Evolutionary conservation across 2,888 invertebrate species (phyloP).

Genomic region (Gryllus longicercus): DNA sequence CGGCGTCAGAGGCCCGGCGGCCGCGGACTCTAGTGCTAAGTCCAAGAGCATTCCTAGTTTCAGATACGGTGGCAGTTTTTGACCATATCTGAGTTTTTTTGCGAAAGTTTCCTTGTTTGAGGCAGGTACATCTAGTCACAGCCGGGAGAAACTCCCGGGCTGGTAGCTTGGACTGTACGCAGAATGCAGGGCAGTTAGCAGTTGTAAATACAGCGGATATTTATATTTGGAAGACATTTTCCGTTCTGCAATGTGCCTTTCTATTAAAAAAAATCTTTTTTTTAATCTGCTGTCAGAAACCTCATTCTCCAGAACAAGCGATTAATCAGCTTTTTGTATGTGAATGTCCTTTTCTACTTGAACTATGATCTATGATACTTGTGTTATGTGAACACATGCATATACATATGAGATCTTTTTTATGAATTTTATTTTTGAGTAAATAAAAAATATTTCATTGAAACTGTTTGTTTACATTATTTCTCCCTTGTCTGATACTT

Average conservation of each 20-base stretch:
- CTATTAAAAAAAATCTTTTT: slow-evolving; percentile 26
- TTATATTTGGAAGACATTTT: not conserved
- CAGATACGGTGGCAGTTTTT: too few species aligned
- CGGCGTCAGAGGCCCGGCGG: too few species aligned
- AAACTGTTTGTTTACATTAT: slow-evolving; percentile 21
- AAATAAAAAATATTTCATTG: slow-evolving; percentile 32
- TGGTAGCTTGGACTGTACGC: not conserved
- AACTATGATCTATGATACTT: slow-evolving; percentile 26
- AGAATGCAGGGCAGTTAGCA: not conserved
- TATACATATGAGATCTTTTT: slow-evolving; percentile 28
- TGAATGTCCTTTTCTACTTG: slow-evolving; percentile 32
- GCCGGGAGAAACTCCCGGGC: slow-evolving; percentile 4
- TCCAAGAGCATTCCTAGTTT: too few species aligned
- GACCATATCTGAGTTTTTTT: too few species aligned
- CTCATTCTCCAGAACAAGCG: slow-evolving; percentile 27
- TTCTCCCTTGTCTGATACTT: not conserved
- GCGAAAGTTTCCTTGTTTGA: slow-evolving; percentile 19
- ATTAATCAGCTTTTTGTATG: slow-evolving; percentile 21
- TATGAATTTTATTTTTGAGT: slow-evolving; percentile 36
- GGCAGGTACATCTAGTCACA: slow-evolving; percentile 34
- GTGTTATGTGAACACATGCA: slow-evolving; percentile 31
- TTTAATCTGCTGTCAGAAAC: slow-evolving; percentile 28
- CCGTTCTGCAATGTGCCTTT: slow-evolving; percentile 23
- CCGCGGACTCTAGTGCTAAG: too few species aligned
- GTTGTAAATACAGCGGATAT: not conserved